Evolutionary conservation across 2,113 vertebrate species (phyloP).

Genomic region (Petromus typicus): DNA sequence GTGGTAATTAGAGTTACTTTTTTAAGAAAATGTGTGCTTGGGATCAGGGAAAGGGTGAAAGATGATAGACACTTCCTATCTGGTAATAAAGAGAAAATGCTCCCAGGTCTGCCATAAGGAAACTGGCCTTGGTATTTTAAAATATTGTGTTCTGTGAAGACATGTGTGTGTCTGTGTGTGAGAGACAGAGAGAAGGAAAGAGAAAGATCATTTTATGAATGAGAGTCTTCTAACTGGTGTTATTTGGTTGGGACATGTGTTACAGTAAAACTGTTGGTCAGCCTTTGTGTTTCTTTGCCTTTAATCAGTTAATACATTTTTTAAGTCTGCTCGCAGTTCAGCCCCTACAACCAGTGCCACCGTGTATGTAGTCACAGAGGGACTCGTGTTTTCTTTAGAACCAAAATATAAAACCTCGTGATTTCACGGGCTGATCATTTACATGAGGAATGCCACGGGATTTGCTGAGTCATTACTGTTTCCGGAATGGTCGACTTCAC

Average conservation of each 20-base stretch:
- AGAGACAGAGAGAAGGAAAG: background rate
- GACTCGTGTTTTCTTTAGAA: background rate
- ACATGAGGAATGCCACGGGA: background rate
- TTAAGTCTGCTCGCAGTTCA: background rate
- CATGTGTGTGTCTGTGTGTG: background rate
- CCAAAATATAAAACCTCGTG: background rate
- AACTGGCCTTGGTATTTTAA: slow-evolving; percentile 17
- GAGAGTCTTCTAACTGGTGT: background rate
- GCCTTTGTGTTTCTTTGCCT: background rate
- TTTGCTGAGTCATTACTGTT: background rate
- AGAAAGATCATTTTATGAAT: background rate
- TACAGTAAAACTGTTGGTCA: background rate
- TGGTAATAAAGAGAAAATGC: background rate
- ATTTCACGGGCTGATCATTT: slow-evolving; percentile 37
- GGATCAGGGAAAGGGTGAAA: background rate
- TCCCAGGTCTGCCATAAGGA: background rate
- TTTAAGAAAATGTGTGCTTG: background rate
- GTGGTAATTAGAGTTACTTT: background rate
- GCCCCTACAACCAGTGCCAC: background rate
- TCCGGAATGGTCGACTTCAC: background rate
- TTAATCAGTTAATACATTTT: background rate
- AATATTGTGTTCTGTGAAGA: background rate
- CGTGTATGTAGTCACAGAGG: background rate
- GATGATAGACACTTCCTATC: background rate
- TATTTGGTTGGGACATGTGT: background rate